Conservation (phyloP, 2,797 vertebrate species). For the Scleropages formosus region DNA sequence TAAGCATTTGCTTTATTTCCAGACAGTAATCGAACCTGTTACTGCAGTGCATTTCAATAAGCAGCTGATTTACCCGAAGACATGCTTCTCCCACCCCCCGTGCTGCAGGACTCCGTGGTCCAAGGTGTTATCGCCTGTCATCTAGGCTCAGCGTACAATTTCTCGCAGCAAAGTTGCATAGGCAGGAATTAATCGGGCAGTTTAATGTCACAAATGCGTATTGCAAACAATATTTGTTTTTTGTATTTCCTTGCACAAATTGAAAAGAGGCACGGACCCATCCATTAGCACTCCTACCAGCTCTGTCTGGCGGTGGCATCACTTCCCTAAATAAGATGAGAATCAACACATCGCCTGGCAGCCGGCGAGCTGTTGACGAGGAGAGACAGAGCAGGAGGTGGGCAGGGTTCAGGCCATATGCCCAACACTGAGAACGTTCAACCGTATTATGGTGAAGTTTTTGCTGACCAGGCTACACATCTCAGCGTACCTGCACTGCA, state of each 20-base stretch:
- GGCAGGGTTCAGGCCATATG: not conserved
- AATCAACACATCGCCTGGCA: constrained; percentile 19
- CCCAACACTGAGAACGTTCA: not conserved
- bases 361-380: constrained; percentile 9
- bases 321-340: constrained; percentile 22
- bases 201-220: not conserved
- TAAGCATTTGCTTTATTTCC: not conserved
- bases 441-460: not conserved
- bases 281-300: constrained; percentile 32
- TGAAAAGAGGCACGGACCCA: constrained; percentile 26
- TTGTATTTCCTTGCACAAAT: constrained; percentile 23
- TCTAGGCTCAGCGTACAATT: too few species aligned
- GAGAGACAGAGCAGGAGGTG: not conserved
- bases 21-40: not conserved
- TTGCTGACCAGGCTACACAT: not conserved
- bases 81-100: too few species aligned
- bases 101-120: too few species aligned
- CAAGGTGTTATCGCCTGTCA: too few species aligned
- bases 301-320: not conserved
- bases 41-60: constrained; percentile 11
- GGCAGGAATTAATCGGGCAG: not conserved
- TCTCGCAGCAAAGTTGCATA: not conserved
- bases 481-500: too few species aligned
- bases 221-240: not conserved
- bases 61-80: not conserved